Base-by-base conservation (phyloP, 2,113 vertebrate genomes). In the Cololabis saira region DNA sequence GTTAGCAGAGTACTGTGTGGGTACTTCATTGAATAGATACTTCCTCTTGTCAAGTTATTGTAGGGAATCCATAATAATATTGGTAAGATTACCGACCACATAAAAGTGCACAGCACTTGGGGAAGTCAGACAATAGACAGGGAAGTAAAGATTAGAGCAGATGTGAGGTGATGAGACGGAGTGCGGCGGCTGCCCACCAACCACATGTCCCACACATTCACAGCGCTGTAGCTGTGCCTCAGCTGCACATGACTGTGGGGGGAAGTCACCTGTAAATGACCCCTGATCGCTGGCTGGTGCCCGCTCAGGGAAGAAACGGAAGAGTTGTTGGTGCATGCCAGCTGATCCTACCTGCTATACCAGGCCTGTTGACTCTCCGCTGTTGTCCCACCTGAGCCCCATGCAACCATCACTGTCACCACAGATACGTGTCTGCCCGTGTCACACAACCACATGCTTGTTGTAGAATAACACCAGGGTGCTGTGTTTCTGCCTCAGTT, bases 261-360 rank as follows among this genome's bases (percentile, higher is more conserved):
- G 57, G 79, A 79, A 69, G 77, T 83, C 83, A 88, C 86, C 84
- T 82, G 77, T 72, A 43, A 79, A 62, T 74, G 84, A 90, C 87
- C 84, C 78, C 33, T n/a, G 77, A 58, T 75, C 68, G 48, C 61
- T 71, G 67, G 55, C 73, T 74, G 77, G 81, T 75, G 74, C 19
- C 65, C 1, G 27, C 63, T 74, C 3, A 43, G 53, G 2, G 65
- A 68, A 48, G 55, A 52, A 74, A 43, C 44, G 58, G 58, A 61
- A 27, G 65, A 62, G 53, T 51, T 45, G 69, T 3, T 52, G 75
- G 61, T 64, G 63, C 5, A 45, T 51, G 58, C 74, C 83, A 87
- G 83, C 85, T 86, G 83, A 87, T 81, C 70, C 83, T 6, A 77
- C 75, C 83, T 76, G 82, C 78, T 71, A 40, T 5, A 24, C 44